Base-by-base conservation (phyloP, 23 tunicate species). In the Ascidia mentula region DNA sequence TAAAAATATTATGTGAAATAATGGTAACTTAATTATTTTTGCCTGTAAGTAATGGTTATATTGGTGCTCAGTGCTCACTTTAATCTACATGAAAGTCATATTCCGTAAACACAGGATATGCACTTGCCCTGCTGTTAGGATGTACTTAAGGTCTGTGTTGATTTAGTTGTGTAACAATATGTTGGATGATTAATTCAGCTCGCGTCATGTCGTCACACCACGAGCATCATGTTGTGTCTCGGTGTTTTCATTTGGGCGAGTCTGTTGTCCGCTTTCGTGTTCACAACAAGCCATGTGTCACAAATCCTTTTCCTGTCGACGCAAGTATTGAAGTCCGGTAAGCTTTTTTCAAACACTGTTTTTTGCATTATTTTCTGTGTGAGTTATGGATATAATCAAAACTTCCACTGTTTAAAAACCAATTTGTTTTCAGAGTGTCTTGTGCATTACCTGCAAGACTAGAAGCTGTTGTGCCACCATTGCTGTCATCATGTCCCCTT, bases 271-370 rank as follows among this genome's bases (percentile, higher is more conserved):
- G 73, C 7, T 46, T 90, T 38, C 46, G 6, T 37, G 82, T 90
- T 18, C 39, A 22, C 3, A 90, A 90, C 79, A 85, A 80, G 37
- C 90, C 96, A 6, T 90, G 96, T 73, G 72, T 69, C 33, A 85
- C 89, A 24, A 90, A 90, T 36, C 96, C 96, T 7, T 60, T 85
- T 77, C 96, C 96, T 17, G 89, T 79, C 32, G 35, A 75, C 45
- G 72, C 88, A 18, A 3, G 45, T 6, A 74, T 81, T 20, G 34
- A 36, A 15, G 75, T 85, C 39, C 69, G 78, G 89, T 82, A 35
- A 0, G 65, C 72, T 18, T 32, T 22, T 18, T 31, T 45, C 2
- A n/a, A 74, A 36, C 18, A 36, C 18, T 74, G 17, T 6, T 31
- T 20, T 20, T 74, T 42, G 12, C 15, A 42, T 9, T 53, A 53